Evolutionary conservation across 2,888 invertebrate genomes (phyloP), one percentile per base, ranked within the genome.

Genomic region (Polyommatus iphigenia): DNA sequence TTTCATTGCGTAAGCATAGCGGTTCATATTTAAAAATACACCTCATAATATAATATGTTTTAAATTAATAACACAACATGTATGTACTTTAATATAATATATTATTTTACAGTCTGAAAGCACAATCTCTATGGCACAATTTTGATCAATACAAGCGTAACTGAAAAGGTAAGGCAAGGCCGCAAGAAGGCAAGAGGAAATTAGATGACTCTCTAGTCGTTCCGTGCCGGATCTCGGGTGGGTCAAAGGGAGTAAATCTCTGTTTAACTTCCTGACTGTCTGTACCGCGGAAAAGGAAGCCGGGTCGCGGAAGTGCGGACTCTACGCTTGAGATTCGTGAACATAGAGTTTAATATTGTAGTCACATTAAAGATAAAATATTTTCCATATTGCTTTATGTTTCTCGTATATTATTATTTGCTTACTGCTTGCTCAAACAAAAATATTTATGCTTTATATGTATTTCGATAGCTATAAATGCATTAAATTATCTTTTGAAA

Each of bases 151-250:
- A 87, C 86, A 85, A 87, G 87, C 91, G 92, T 92, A 93, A 92
- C 93, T 92, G 90, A 91, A 91, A 89, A 89, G 29, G 5, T 29
- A 67, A 3, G 29, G 29, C 67, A 88, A 90, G 89, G 89, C 90
- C 46, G 50, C 50, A 18, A 75, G 46, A 24, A 50, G 91, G 89
- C 89, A 91, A 90, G 87, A 93, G 93, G 94, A 94, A 94, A 93
- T 94, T 92, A 91, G 91, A 90, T 87, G 87, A 88, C 86, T 87
- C 86, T 85, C 86, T 84, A 86, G 89, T 86, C 88, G 87, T 86
- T 85, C 86, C 89, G 87, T 83, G 85, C 88, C 89, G 92, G 92
- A 92, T 87, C 87, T 86, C 83, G 78, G 81, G 86, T 86, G 88
- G 87, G 85, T 83, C 81, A 81, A 80, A 81, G 80, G 83, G 84